Conservation (phyloP, 2,797 vertebrate genomes). For the Coreius guichenoti region DNA sequence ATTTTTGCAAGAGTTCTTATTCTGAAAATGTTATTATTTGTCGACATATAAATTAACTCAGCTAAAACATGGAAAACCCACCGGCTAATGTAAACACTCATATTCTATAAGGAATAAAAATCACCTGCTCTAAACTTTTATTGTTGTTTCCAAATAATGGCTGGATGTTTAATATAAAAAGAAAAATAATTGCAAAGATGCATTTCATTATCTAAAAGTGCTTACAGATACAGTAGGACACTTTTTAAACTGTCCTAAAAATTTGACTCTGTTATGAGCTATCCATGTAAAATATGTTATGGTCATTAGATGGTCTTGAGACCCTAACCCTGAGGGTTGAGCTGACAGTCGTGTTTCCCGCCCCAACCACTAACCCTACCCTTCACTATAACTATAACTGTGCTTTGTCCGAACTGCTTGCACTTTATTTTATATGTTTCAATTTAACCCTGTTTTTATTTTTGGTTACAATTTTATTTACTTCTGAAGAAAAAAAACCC, state of each 20-base stretch:
- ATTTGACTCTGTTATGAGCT: background rate
- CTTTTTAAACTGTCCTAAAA: constrained; percentile 3
- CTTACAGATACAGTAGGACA: too few species aligned
- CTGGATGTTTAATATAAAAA: background rate
- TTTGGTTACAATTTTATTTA: too few species aligned
- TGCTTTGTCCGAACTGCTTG: too few species aligned
- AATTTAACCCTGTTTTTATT: too few species aligned
- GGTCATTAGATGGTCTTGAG: background rate
- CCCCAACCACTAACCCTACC: too few species aligned
- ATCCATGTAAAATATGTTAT: background rate
- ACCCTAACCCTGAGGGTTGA: too few species aligned
- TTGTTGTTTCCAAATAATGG: background rate
- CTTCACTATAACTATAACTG: too few species aligned
- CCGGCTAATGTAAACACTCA: background rate
- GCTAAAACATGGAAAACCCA: background rate
- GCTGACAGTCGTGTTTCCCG: too few species aligned
- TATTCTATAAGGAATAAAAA: background rate
- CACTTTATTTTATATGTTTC: too few species aligned
- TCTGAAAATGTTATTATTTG: background rate
- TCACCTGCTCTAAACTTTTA: background rate
- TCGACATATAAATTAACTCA: background rate
- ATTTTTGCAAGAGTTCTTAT: background rate
- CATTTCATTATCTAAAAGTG: background rate
- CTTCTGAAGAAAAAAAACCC: too few species aligned
- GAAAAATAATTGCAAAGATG: background rate